Evolutionary conservation across 1,140 invertebrate genomes (phyloP).

Genomic region (Drosophila rufa): DNA sequence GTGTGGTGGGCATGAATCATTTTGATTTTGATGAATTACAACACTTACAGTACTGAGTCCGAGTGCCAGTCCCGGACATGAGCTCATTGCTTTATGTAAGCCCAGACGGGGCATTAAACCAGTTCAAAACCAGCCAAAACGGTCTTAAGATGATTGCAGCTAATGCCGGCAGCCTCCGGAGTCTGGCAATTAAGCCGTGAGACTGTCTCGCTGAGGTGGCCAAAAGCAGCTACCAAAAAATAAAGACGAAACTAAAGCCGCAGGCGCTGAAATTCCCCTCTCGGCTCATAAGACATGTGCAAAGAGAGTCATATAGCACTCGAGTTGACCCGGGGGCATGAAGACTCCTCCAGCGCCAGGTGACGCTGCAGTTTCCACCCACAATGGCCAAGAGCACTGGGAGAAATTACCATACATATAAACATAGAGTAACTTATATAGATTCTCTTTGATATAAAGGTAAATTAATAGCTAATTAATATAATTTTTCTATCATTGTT

Average conservation of each 20-base stretch:
- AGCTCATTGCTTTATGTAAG: conserved; percentile 79
- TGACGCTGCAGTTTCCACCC: conserved; percentile 48
- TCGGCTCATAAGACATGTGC: conserved; percentile 32
- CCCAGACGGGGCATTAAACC: conserved; percentile 55
- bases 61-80: conserved; percentile 32
- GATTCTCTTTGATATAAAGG: no score
- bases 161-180: conserved; percentile 23
- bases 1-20: conserved; percentile 39
- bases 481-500: no score
- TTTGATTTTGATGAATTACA: conserved; percentile 76
- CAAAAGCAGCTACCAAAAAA: conserved; percentile 34
- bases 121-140: conserved; percentile 57
- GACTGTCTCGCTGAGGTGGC: conserved; percentile 42
- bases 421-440: no score
- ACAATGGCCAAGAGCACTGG: conserved; percentile 3
- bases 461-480: no score
- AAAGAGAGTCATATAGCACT: conserved; percentile 23
- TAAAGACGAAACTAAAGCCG: conserved; percentile 49
- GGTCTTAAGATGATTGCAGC: conserved; percentile 64
- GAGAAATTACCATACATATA: neutral
- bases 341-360: conserved; percentile 8
- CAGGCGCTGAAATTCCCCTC: conserved; percentile 20
- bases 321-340: neutral
- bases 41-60: conserved; percentile 31
- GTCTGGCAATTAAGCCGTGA: conserved; percentile 58